These are phyloP conservation scores for Lutjanus campechanus DNA, from an alignment of 2,797 vertebrate genomes.

Conservation along the genomic window DNA sequence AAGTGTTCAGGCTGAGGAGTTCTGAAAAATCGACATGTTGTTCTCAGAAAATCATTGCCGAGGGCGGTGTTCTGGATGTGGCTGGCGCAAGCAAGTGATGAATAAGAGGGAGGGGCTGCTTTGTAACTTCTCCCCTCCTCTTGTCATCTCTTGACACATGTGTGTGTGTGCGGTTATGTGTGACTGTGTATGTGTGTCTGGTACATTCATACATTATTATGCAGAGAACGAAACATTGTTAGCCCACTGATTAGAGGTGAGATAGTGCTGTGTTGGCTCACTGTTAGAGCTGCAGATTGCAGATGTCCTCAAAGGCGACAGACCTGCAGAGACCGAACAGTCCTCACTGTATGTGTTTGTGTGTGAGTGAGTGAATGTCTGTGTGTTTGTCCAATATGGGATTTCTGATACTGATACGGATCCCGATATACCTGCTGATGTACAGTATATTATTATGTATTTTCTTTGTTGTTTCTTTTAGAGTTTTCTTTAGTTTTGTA, in stretches of 20 bases:
- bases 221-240: slow-evolving; percentile 32
- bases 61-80: slow-evolving; percentile 29
- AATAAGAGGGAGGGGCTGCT: slow-evolving; percentile 25
- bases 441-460: slow-evolving; percentile 40
- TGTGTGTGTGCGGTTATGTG: slow-evolving; percentile 9
- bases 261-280: slow-evolving; percentile 38
- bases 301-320: slow-evolving; percentile 32
- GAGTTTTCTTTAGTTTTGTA: slow-evolving; percentile 69
- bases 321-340: slow-evolving; percentile 32
- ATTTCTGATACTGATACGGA: slow-evolving; percentile 37
- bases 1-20: slow-evolving; percentile 16
- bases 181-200: slow-evolving; percentile 4
- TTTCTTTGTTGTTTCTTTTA: slow-evolving; percentile 48
- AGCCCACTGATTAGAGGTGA: slow-evolving; percentile 50
- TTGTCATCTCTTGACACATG: slow-evolving; percentile 19
- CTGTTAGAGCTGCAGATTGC: slow-evolving; percentile 42
- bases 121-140: slow-evolving; percentile 35
- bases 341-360: slow-evolving; percentile 24
- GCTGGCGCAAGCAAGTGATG: slow-evolving; percentile 28
- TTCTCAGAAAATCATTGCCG: slow-evolving; percentile 31
- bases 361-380: slow-evolving; percentile 37
- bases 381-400: slow-evolving; percentile 28
- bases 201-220: slow-evolving; percentile 22
- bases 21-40: slow-evolving; percentile 18
- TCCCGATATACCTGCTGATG: slow-evolving; percentile 41